Evolutionary conservation across 2,797 vertebrate species (phyloP), one percentile per base, ranked within the genome.

Genomic region (Cryptoblepharus egeriae): DNA sequence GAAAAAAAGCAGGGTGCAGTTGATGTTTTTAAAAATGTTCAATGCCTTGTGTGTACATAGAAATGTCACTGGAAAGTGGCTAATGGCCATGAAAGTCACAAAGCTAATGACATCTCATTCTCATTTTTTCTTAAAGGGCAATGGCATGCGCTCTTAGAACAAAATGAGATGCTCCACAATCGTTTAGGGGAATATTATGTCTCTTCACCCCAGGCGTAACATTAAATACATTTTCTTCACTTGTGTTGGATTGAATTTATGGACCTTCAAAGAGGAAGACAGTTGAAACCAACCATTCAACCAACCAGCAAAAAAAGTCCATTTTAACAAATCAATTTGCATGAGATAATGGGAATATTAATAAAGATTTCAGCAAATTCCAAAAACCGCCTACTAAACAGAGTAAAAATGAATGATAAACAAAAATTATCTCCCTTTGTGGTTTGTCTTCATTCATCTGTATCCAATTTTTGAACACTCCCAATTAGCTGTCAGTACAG

Each of bases 401-500:
- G 86, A 79, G 75, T 68, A 77, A 87, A 90, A 90, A 72, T 83
- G 79, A 82, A 88, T 71, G 52, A 81, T 83, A 89, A 86, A 72
- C 26, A 86, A 82, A 83, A 90, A 77, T 39, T 9, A 39, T 18
- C 5, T 92, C 57, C 84, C 77, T 91, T 79, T 88, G 89, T 76
- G 70, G 30, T 69, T 87, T 90, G 61, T 76, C 87, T 92, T 78
- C 81, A 88, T 83, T 76, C 83, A 88, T 49, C 63, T 85, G 70
- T 58, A 90, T 86, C 77, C 89, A 92, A 37, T 61, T 88, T 80
- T 86, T 76, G 20, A 89, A 81, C 45, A 57, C 20, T 67, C 45
- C 28, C 89, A 90, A 91, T 92, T 91, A 91, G 75, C 35, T 86
- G 74, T 64, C 72, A 80, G 49, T 79, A 85, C 70, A 74, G 79